These are phyloP conservation scores for Anniella stebbinsi DNA, from an alignment of 2,797 vertebrate species.

Conservation along the genomic window DNA sequence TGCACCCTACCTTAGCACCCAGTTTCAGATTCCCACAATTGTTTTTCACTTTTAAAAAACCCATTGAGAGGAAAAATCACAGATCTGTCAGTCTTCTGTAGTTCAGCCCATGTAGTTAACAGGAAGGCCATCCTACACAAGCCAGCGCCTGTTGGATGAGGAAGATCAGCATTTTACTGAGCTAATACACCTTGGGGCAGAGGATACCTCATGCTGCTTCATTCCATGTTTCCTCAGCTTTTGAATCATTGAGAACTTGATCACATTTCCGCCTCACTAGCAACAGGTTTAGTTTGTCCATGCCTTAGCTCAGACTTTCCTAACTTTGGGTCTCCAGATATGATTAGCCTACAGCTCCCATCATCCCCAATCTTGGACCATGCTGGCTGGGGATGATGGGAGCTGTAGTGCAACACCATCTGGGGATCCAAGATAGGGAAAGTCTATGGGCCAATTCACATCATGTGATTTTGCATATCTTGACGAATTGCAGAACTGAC, in stretches of 20 bases:
- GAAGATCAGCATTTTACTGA: not conserved
- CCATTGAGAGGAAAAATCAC: not conserved
- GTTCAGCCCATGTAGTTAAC: not conserved
- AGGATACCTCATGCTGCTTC: not conserved
- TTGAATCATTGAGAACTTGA: not conserved
- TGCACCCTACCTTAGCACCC: not conserved
- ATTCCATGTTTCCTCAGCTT: not conserved
- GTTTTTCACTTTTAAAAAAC: not conserved
- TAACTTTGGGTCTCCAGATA: too few relatives aligned
- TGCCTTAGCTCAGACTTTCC: not conserved
- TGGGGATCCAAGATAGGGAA: not conserved
- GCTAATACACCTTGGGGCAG: not conserved
- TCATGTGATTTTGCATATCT: not conserved
- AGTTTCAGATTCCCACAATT: not conserved
- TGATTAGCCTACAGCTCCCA: not conserved
- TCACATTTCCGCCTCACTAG: not conserved
- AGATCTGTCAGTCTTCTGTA: not conserved
- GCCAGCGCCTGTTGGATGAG: not conserved
- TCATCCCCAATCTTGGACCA: not conserved
- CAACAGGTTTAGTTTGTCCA: not conserved
- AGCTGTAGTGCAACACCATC: not conserved
- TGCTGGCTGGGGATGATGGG: not conserved
- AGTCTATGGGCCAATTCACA: not conserved
- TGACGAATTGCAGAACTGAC: not conserved
- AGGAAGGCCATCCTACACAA: not conserved